phyloP scores from a whole-genome alignment of 2,797 vertebrate species.

The Clarias laeviceps region DNA sequence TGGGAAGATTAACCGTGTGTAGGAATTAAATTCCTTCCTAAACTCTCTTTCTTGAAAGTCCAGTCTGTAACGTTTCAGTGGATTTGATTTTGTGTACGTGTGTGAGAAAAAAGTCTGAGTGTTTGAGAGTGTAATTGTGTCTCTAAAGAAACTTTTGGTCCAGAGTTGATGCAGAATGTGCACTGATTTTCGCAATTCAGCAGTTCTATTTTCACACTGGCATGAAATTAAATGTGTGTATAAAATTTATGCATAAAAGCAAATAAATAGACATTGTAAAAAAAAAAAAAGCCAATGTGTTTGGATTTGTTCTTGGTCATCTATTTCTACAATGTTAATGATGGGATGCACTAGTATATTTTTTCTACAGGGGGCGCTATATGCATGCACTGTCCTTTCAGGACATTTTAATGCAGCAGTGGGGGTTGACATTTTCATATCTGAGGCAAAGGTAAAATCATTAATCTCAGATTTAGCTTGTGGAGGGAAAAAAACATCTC shows the following conservation, averaged over 20 bases:
- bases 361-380: slow-evolving; percentile 37
- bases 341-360: background rate
- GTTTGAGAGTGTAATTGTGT: background rate
- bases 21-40: background rate
- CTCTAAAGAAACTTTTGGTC: slow-evolving; percentile 42
- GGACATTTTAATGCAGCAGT: background rate
- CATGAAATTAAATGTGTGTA: slow-evolving; percentile 1
- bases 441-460: background rate
- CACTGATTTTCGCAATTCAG: background rate
- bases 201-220: slow-evolving; percentile 8
- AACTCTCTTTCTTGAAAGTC: background rate
- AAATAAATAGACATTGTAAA: slow-evolving; percentile 4
- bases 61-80: background rate
- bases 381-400: background rate
- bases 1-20: background rate
- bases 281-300: background rate
- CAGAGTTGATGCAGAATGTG: background rate
- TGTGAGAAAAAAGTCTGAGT: background rate
- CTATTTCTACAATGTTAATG: background rate
- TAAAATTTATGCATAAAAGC: slow-evolving; percentile 19
- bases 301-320: background rate
- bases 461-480: background rate
- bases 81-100: background rate
- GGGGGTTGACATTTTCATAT: background rate
- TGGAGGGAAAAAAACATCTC: background rate